Evolutionary conservation across 1,140 invertebrate species (phyloP).

Genomic region (Saccostrea cuccullata): DNA sequence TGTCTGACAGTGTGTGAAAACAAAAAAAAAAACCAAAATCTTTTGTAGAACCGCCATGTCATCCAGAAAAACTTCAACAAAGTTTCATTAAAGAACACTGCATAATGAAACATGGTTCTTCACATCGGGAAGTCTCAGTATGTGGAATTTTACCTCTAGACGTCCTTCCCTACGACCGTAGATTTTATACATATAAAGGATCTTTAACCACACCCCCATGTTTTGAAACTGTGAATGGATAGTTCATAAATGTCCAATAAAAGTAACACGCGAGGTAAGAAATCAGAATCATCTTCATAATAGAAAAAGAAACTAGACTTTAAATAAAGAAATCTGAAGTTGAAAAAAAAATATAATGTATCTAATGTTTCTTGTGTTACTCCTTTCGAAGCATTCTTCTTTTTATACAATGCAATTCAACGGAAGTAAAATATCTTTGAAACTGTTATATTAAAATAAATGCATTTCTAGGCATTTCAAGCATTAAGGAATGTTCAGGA

Average conservation of each 20-base stretch:
- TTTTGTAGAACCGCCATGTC: background rate
- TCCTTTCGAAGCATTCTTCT: background rate
- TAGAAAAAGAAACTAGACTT: too few relatives aligned
- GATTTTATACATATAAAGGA: constrained; percentile 83
- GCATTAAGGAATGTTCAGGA: constrained; percentile 14
- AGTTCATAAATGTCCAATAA: constrained; percentile 77
- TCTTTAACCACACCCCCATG: constrained; percentile 87
- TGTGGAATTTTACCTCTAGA: background rate
- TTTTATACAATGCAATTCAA: background rate
- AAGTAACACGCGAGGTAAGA: background rate
- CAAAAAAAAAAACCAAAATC: too few relatives aligned
- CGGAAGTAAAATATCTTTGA: too few relatives aligned
- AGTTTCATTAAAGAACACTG: background rate
- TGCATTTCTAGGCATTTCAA: background rate
- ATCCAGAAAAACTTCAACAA: too few relatives aligned
- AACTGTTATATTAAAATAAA: too few relatives aligned
- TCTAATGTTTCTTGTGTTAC: too few relatives aligned
- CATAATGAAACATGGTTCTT: background rate
- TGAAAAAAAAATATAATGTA: too few relatives aligned
- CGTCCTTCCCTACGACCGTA: background rate
- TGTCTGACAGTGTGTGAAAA: too few relatives aligned
- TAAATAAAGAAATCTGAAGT: too few relatives aligned
- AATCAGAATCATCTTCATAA: background rate
- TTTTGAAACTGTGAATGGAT: constrained; percentile 85
- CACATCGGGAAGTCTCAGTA: background rate